Evolutionary conservation across 2,888 invertebrate genomes (phyloP).

Genomic region (Laspeyria flexula): DNA sequence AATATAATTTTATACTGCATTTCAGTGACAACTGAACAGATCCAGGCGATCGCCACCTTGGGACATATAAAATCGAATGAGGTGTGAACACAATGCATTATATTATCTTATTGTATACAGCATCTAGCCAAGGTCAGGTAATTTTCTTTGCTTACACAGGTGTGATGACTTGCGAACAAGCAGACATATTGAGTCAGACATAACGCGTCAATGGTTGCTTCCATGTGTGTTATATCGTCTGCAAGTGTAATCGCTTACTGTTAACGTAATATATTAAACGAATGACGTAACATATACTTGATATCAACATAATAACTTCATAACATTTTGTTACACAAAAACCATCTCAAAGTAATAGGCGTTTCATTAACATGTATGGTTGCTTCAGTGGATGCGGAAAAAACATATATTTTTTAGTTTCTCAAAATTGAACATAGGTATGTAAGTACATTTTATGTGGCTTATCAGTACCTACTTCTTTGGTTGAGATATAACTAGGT

Average conservation of each 20-base stretch:
- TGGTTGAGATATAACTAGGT: no score
- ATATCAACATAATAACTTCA: no score
- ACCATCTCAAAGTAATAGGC: not conserved
- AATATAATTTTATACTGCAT: no score
- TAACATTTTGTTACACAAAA: not conserved
- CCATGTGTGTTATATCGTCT: constrained; percentile 13
- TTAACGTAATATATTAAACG: constrained; percentile 3
- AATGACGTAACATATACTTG: constrained; percentile 6
- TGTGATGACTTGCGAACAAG: constrained; percentile 39
- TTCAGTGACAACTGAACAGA: no score
- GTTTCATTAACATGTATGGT: not conserved
- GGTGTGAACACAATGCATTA: constrained; percentile 23
- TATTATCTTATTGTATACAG: constrained; percentile 32
- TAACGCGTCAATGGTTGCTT: constrained; percentile 31
- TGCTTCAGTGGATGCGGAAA: not conserved
- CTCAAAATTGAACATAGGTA: no score
- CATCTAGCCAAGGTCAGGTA: constrained; percentile 54
- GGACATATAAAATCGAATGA: not conserved
- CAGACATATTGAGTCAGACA: constrained; percentile 33
- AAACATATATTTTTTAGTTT: not conserved
- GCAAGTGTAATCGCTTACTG: constrained; percentile 6
- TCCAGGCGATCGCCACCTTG: no score
- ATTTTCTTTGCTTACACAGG: constrained; percentile 59
- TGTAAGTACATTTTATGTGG: no score
- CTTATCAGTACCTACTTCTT: no score